Conservation (phyloP, 2,888 invertebrate genomes). For the Endomychus coccineus region DNA sequence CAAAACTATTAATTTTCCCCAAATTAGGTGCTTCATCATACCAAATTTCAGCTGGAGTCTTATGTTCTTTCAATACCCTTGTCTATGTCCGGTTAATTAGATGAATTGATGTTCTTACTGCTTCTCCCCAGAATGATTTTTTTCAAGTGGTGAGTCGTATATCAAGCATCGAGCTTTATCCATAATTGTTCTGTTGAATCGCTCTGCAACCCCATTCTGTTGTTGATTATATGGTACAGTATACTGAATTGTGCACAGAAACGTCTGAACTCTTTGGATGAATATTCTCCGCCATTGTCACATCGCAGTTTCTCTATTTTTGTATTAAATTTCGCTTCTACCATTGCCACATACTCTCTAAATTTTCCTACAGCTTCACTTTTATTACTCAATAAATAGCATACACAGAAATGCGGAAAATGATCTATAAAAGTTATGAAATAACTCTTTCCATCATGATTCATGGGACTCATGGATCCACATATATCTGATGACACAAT, state of each 20-base stretch:
- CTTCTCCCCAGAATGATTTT: slow-evolving; percentile 18
- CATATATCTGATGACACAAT: slow-evolving; percentile 22
- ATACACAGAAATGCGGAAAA: slow-evolving; percentile 20
- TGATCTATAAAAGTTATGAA: slow-evolving; percentile 25
- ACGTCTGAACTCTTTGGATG: slow-evolving; percentile 16
- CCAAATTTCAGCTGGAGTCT: slow-evolving; percentile 14
- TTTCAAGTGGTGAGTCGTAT: slow-evolving; percentile 17
- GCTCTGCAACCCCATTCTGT: slow-evolving; percentile 19
- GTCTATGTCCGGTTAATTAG: slow-evolving; percentile 9
- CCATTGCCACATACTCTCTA: slow-evolving; percentile 19
- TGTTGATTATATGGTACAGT: slow-evolving; percentile 18
- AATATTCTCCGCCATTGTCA: slow-evolving; percentile 22
- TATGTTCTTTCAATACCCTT: background rate
- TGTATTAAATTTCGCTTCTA: slow-evolving; percentile 19
- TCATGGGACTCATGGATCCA: slow-evolving; percentile 22
- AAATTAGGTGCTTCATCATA: slow-evolving; percentile 8
- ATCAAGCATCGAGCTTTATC: slow-evolving; percentile 21
- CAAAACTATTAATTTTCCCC: slow-evolving; percentile 13
- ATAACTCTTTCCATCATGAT: slow-evolving; percentile 20
- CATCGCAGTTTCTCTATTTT: slow-evolving; percentile 22
- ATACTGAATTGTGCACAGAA: slow-evolving; percentile 19
- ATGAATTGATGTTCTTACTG: slow-evolving; percentile 14
- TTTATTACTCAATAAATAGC: slow-evolving; percentile 25
- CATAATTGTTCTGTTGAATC: slow-evolving; percentile 19
- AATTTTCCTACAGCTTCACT: slow-evolving; percentile 22